Conservation (phyloP, 2,888 invertebrate genomes). For the Trachelus tabidus region DNA sequence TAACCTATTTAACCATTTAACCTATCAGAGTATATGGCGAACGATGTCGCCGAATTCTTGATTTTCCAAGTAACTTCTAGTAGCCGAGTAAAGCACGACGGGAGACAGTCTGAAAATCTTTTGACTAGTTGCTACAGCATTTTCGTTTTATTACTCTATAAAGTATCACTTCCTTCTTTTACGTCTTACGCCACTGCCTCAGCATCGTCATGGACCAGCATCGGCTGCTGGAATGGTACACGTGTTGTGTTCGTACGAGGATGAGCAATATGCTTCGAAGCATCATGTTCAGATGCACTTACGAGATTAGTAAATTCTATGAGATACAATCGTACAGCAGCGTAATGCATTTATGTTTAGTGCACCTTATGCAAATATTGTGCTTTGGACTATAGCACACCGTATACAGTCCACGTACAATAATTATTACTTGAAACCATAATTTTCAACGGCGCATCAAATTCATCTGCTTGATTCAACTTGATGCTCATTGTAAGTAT, state of each 20-base stretch:
- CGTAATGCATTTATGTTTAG: neutral
- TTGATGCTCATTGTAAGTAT: neutral
- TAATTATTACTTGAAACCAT: neutral
- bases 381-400: neutral
- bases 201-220: neutral
- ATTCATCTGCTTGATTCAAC: slow-evolving; percentile 16
- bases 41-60: neutral
- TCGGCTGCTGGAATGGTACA: neutral
- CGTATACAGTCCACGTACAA: neutral
- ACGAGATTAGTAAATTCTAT: neutral
- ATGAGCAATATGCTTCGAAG: neutral
- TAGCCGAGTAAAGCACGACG: neutral
- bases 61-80: neutral
- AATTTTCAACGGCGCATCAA: neutral
- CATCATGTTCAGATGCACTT: neutral
- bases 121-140: neutral
- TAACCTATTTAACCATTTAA: neutral
- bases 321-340: neutral
- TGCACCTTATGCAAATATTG: neutral
- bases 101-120: neutral
- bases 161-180: neutral
- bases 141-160: neutral
- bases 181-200: neutral
- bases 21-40: neutral
- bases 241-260: neutral